phyloP scores from a whole-genome alignment of 1,140 invertebrate genomes.

The Muscidifurax raptorellus region DNA sequence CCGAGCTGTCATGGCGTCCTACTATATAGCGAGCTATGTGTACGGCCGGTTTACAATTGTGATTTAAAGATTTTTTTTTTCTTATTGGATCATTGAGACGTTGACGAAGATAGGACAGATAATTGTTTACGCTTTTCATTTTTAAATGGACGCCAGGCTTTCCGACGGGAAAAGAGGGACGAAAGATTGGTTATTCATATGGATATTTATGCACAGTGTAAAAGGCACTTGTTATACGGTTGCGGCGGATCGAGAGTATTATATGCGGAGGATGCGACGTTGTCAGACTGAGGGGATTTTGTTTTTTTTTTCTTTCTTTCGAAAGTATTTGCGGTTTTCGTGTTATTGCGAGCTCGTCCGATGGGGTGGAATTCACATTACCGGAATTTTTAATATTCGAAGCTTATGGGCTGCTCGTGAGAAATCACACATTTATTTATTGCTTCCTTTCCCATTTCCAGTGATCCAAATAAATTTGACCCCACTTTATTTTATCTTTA shows the following conservation, averaged over 20 bases:
- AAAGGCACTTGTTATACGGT: not conserved
- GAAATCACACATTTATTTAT: too few species aligned
- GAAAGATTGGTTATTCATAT: too few species aligned
- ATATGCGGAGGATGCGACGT: not conserved
- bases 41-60: not conserved
- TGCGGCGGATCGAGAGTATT: not conserved
- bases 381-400: not conserved
- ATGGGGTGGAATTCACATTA: not conserved
- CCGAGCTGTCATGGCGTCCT: conserved; percentile 41
- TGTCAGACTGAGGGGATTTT: not conserved
- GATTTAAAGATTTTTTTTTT: not conserved
- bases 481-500: not conserved
- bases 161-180: too few species aligned
- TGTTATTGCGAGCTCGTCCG: not conserved
- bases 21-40: not conserved
- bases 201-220: not conserved
- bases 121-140: too few species aligned
- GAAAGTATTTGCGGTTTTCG: not conserved
- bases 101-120: not conserved
- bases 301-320: not conserved
- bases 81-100: not conserved
- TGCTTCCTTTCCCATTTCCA: too few species aligned
- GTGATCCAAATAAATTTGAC: not conserved
- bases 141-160: too few species aligned
- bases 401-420: not conserved